Percentiles rank a stretch among this genome's conserved stretches.
Evolutionary conservation across 1,140 invertebrate genomes (phyloP).

Genomic region (Microplitis demolitor): DNA sequence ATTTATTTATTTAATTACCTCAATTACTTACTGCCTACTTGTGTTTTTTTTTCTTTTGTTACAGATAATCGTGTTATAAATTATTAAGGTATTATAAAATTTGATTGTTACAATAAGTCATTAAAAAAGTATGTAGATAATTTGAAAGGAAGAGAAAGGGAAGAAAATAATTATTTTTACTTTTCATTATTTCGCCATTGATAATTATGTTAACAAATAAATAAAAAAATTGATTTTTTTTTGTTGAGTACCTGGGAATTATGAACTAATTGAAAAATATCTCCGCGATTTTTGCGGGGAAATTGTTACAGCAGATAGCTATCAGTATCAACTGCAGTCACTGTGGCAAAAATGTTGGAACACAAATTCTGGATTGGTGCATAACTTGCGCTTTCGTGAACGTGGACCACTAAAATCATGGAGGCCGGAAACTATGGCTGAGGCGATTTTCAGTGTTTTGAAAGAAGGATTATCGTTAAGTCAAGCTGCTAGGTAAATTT

Average conservation of each 20-base stretch:
- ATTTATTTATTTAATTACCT: no score
- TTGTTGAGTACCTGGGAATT: not conserved
- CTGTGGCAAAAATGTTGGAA: constrained; percentile 96
- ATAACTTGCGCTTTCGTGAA: constrained; percentile 88
- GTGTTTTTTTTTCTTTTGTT: constrained; percentile 3
- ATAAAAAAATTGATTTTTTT: constrained; percentile 26
- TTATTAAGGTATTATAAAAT: not conserved
- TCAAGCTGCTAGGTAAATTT: constrained; percentile 73
- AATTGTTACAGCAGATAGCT: constrained; percentile 79
- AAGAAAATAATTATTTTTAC: no score
- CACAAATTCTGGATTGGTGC: constrained; percentile 84
- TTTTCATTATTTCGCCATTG: no score
- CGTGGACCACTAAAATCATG: constrained; percentile 89
- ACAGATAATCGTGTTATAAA: not conserved
- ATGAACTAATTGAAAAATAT: constrained; percentile 45
- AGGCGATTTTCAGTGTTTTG: constrained; percentile 88
- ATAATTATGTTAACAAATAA: not conserved
- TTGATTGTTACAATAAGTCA: not conserved
- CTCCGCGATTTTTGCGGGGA: constrained; percentile 55
- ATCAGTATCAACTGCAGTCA: constrained; percentile 90
- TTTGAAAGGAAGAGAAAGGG: no score
- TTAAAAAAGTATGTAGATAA: not conserved
- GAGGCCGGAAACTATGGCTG: constrained; percentile 92
- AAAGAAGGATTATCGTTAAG: constrained; percentile 87
- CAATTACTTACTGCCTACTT: no score